Percentiles rank a stretch among this genome's conserved stretches.
These are phyloP conservation scores for Pammene fasciana DNA, from an alignment of 2,888 invertebrate species.

Conservation along the genomic window DNA sequence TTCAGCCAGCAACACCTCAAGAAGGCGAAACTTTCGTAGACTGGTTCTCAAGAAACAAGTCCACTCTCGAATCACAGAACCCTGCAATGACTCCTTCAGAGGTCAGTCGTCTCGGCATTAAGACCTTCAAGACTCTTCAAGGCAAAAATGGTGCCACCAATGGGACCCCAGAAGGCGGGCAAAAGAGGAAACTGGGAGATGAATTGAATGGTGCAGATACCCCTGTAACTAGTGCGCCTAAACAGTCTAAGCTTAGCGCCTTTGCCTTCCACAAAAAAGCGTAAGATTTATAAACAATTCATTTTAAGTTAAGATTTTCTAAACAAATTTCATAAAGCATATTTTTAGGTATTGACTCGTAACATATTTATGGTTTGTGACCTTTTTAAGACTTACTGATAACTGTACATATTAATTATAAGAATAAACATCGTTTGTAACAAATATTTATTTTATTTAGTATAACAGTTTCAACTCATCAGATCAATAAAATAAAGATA, in stretches of 20 bases:
- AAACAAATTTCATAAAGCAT: neutral
- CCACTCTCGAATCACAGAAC: constrained; percentile 79
- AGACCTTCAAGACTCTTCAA: constrained; percentile 76
- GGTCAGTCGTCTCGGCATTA: constrained; percentile 81
- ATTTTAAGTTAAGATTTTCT: too few relatives aligned
- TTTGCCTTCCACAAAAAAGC: constrained; percentile 71
- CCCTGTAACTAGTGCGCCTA: constrained; percentile 62
- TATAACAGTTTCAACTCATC: neutral
- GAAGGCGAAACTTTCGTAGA: constrained; percentile 82
- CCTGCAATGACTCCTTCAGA: constrained; percentile 81
- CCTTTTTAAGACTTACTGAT: constrained; percentile 14
- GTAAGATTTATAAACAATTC: neutral
- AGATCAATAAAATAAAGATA: too few relatives aligned
- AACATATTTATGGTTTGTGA: constrained; percentile 9
- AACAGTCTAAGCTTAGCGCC: constrained; percentile 78
- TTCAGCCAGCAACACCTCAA: constrained; percentile 64
- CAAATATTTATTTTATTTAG: constrained; percentile 14
- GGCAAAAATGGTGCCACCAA: constrained; percentile 45
- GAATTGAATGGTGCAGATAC: constrained; percentile 55
- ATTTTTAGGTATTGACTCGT: constrained; percentile 3
- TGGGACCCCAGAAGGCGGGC: constrained; percentile 51
- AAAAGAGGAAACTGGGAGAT: constrained; percentile 71
- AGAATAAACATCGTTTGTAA: constrained; percentile 2
- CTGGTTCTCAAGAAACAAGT: constrained; percentile 85
- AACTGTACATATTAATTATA: constrained; percentile 31